Conservation (phyloP, 2,113 vertebrate genomes). For the Dipodomys stephensi region DNA sequence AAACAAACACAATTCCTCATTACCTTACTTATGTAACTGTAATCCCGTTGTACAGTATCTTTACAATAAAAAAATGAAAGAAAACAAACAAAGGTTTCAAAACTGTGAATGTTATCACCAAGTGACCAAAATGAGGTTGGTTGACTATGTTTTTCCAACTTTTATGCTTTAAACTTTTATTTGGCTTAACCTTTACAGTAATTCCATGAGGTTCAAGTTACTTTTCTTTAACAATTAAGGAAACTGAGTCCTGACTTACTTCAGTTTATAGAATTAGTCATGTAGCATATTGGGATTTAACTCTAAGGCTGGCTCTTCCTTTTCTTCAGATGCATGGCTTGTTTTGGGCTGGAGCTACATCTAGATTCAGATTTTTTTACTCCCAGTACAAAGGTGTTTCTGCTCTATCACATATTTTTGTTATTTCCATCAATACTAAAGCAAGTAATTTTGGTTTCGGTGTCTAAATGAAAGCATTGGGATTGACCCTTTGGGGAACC, state of each 20-base stretch:
- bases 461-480: conserved; percentile 51
- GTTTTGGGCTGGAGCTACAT: background rate
- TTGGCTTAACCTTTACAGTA: background rate
- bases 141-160: background rate
- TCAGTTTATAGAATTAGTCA: background rate
- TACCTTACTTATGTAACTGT: no score
- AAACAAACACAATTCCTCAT: background rate
- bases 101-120: background rate
- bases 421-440: conserved; percentile 46
- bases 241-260: background rate
- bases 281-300: background rate
- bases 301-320: background rate
- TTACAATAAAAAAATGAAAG: background rate
- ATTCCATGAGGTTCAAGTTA: background rate
- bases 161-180: background rate
- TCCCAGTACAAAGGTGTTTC: background rate
- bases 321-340: background rate
- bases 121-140: background rate
- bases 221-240: background rate
- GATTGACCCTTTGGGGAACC: background rate
- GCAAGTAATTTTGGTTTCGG: conserved; percentile 45
- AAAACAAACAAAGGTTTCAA: background rate
- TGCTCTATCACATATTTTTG: background rate
- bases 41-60: no score
- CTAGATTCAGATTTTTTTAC: background rate